Evolutionary conservation across 2,888 invertebrate species (phyloP).

Genomic region (Metellina segmentata): DNA sequence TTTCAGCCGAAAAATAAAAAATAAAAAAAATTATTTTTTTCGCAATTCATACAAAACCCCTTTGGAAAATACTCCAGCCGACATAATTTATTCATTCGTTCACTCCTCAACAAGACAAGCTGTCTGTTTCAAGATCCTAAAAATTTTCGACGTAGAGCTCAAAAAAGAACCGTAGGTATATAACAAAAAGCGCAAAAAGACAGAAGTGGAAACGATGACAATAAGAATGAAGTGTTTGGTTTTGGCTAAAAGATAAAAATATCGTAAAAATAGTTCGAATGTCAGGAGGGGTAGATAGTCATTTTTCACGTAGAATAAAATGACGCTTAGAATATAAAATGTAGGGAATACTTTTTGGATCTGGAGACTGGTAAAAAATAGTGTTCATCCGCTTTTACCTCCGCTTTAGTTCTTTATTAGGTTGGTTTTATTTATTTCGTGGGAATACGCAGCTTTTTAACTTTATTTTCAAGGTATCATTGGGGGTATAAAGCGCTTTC

Average conservation of each 20-base stretch:
- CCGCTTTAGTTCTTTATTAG: constrained; percentile 8
- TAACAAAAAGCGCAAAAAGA: background rate
- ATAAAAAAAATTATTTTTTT: background rate
- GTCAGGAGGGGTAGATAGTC: constrained; percentile 42
- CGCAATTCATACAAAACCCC: constrained; percentile 9
- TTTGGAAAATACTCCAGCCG: background rate
- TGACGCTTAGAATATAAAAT: constrained; percentile 59
- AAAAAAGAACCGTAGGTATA: background rate
- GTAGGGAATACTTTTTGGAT: constrained; percentile 15
- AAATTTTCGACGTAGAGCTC: background rate
- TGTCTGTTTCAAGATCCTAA: constrained; percentile 36
- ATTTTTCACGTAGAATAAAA: constrained; percentile 58
- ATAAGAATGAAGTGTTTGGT: constrained; percentile 63
- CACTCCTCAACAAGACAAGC: constrained; percentile 53
- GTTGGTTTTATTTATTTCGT: constrained; percentile 40
- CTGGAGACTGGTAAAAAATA: constrained; percentile 16
- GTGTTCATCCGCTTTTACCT: constrained; percentile 28
- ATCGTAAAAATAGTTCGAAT: constrained; percentile 39
- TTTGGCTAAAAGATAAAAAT: constrained; percentile 44
- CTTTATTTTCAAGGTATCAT: constrained; percentile 50
- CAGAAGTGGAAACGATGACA: constrained; percentile 53
- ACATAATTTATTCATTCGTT: constrained; percentile 61
- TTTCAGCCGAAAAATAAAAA: background rate
- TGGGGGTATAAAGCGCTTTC: constrained; percentile 35
- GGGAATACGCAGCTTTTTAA: constrained; percentile 15